Conservation (phyloP, 2,888 invertebrate genomes). For the Watsonalla cultraria region DNA sequence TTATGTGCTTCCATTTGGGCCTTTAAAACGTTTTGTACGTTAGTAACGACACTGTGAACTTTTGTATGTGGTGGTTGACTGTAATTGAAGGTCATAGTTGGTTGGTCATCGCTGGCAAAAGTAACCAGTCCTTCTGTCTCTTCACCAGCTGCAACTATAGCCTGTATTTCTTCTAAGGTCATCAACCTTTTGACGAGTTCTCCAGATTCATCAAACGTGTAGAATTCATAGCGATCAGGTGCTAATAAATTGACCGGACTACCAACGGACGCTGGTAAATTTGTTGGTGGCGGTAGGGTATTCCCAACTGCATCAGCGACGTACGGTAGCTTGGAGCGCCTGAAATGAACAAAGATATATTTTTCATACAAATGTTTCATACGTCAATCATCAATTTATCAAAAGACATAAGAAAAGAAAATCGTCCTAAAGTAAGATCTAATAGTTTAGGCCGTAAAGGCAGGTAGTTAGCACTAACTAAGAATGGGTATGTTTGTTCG, state of each 20-base stretch:
- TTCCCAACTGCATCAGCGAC: conserved; percentile 84
- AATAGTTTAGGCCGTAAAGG: too few species aligned
- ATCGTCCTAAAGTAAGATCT: too few species aligned
- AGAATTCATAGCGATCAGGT: conserved; percentile 92
- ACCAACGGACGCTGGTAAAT: conserved; percentile 80
- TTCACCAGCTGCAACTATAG: conserved; percentile 90
- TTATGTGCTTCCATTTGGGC: conserved; percentile 85
- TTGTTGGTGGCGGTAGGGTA: conserved; percentile 81
- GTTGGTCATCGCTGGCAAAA: conserved; percentile 69
- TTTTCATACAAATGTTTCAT: not conserved
- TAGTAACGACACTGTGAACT: conserved; percentile 88
- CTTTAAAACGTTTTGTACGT: conserved; percentile 90
- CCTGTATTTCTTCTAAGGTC: conserved; percentile 91
- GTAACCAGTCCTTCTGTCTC: conserved; percentile 79
- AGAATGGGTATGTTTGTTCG: too few species aligned
- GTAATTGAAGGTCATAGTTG: conserved; percentile 65
- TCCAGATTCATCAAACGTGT: conserved; percentile 90
- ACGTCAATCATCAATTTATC: too few species aligned
- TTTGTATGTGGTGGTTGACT: conserved; percentile 81
- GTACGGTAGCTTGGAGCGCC: conserved; percentile 72
- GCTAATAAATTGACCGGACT: conserved; percentile 89
- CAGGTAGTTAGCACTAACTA: too few species aligned
- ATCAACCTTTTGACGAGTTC: conserved; percentile 89
- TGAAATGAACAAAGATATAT: conserved; percentile 35
- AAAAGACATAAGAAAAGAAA: too few species aligned